Percentiles rank a stretch among this genome's conserved stretches.
These are phyloP conservation scores for Psephotus haematonotus DNA, from an alignment of 2,113 vertebrate genomes.

Conservation along the genomic window DNA sequence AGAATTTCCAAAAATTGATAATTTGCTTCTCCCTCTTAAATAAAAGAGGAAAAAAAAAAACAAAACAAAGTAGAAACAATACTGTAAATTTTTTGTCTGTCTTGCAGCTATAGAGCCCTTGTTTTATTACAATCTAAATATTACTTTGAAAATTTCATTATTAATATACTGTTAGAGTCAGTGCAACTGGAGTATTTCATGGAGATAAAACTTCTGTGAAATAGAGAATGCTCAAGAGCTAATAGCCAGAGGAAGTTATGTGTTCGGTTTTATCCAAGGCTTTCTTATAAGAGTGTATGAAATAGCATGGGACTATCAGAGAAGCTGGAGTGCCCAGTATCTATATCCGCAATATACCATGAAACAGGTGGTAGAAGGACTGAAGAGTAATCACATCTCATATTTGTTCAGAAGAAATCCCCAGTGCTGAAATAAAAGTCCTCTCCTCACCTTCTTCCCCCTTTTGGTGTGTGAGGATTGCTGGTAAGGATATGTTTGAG, in stretches of 20 bases:
- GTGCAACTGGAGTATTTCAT: background rate
- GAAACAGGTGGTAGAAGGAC: background rate
- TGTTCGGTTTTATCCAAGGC: fast-evolving
- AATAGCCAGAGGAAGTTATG: fast-evolving
- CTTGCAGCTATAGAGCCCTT: background rate
- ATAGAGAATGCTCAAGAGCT: background rate
- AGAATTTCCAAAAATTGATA: background rate
- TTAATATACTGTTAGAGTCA: background rate
- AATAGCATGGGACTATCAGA: background rate
- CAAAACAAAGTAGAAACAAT: background rate
- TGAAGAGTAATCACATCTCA: background rate
- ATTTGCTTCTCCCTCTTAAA: background rate
- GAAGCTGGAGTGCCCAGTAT: background rate
- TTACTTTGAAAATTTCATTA: background rate
- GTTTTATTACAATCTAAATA: background rate
- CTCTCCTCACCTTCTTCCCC: background rate
- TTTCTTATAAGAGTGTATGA: background rate
- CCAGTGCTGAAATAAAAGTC: background rate
- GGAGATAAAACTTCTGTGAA: background rate
- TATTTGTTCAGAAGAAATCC: background rate
- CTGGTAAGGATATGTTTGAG: background rate
- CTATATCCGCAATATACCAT: background rate
- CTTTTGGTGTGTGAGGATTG: background rate
- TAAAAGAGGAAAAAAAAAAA: fast-evolving
- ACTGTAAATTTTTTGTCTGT: background rate